Conservation (phyloP, 2,888 invertebrate genomes). For the Brachyopa scutellaris region DNA sequence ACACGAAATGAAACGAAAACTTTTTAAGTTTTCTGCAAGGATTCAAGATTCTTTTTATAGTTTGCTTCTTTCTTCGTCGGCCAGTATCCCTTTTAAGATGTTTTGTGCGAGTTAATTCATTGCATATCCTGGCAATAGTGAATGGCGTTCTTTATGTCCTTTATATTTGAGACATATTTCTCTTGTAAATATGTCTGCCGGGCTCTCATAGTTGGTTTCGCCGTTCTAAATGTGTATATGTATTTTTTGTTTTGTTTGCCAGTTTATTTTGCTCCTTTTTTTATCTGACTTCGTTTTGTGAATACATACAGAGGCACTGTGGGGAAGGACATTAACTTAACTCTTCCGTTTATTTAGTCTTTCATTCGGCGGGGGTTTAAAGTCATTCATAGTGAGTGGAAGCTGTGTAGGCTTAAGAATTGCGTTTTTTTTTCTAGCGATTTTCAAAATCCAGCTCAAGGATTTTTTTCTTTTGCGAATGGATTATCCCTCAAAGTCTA, state of each 20-base stretch:
- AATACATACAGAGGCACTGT: constrained; percentile 22
- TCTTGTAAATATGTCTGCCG: constrained; percentile 60
- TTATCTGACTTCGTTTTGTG: background rate
- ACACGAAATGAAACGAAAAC: background rate
- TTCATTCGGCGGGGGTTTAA: constrained; percentile 37
- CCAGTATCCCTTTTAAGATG: constrained; percentile 54
- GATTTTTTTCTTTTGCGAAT: constrained; percentile 59
- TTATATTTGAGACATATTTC: constrained; percentile 69
- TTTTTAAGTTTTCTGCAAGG: constrained; percentile 39
- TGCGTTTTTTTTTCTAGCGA: constrained; percentile 28
- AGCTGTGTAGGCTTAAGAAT: constrained; percentile 63
- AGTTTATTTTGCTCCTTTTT: background rate
- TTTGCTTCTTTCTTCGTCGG: constrained; percentile 30
- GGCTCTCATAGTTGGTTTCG: constrained; percentile 58
- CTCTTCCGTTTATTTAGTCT: constrained; percentile 64
- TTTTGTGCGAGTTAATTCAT: constrained; percentile 65
- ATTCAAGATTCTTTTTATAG: constrained; percentile 51
- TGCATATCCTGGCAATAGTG: constrained; percentile 61
- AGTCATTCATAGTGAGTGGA: constrained; percentile 49
- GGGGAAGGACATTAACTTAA: constrained; percentile 69
- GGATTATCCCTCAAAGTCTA: constrained; percentile 71
- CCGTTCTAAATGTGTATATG: no score
- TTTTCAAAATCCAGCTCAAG: constrained; percentile 64
- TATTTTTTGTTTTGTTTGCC: constrained; percentile 5
- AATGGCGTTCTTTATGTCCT: constrained; percentile 58